These are phyloP conservation scores for Oostethus manadensis DNA, from an alignment of 2,113 vertebrate genomes.

Conservation along the genomic window DNA sequence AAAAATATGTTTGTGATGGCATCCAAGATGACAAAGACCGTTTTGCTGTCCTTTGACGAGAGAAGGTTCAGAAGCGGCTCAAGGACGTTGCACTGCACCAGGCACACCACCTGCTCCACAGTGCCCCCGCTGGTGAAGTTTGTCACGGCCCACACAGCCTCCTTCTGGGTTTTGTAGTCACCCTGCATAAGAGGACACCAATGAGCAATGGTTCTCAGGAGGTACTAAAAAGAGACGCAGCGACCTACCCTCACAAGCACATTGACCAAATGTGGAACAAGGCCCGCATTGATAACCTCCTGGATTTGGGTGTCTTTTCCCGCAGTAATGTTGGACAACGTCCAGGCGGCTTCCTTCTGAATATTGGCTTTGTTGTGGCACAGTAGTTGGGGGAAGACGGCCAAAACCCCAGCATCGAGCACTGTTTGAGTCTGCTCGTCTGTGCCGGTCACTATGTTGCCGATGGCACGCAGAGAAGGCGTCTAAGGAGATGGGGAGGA, in stretches of 20 bases:
- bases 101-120: slow-evolving; percentile 86
- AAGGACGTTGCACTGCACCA: slow-evolving; percentile 85
- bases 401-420: slow-evolving; percentile 79
- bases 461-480: slow-evolving; percentile 84
- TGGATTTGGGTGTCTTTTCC: slow-evolving; percentile 92
- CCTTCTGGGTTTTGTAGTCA: slow-evolving; percentile 97
- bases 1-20: slow-evolving; percentile 90
- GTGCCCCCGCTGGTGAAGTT: slow-evolving; percentile 96
- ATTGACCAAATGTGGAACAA: slow-evolving; percentile 82
- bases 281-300: slow-evolving; percentile 83
- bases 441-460: slow-evolving; percentile 97
- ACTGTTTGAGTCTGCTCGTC: slow-evolving; percentile 94
- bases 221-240: background rate
- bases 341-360: slow-evolving; percentile 96
- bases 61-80: slow-evolving; percentile 86
- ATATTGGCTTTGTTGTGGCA: slow-evolving; percentile 85
- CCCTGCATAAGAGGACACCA: slow-evolving; percentile 66
- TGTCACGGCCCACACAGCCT: slow-evolving; percentile 93
- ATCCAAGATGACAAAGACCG: slow-evolving; percentile 88
- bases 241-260: slow-evolving; percentile 79
- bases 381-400: slow-evolving; percentile 79
- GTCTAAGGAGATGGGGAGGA: slow-evolving; percentile 69
- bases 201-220: background rate
- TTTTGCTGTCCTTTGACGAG: slow-evolving; percentile 88
- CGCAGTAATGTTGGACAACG: slow-evolving; percentile 95